Percentiles rank a stretch among this genome's conserved stretches.
Evolutionary conservation across 2,113 vertebrate species (phyloP).

Genomic region (Gallinago undulata): DNA sequence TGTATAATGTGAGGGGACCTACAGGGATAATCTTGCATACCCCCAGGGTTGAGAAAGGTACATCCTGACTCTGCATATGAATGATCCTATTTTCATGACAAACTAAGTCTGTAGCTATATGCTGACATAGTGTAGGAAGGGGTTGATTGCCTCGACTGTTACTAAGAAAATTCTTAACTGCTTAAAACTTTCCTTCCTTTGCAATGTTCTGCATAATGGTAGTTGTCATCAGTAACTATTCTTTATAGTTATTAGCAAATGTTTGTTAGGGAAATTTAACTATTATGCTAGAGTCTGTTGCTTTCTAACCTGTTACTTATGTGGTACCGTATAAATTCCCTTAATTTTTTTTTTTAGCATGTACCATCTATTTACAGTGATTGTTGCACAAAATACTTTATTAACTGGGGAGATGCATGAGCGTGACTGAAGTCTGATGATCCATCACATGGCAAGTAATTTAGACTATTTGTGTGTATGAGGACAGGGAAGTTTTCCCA

Average conservation of each 20-base stretch:
- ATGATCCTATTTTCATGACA: background rate
- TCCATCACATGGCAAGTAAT: background rate
- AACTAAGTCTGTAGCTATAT: background rate
- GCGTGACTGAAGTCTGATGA: background rate
- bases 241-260: background rate
- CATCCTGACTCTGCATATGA: background rate
- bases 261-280: background rate
- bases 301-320: background rate
- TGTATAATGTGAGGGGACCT: background rate
- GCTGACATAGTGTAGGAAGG: background rate
- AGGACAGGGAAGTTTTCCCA: background rate
- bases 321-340: background rate
- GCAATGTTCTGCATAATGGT: background rate
- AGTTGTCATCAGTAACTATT: background rate
- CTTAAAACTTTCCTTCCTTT: background rate
- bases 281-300: background rate
- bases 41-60: background rate
- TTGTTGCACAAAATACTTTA: background rate
- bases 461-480: background rate
- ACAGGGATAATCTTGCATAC: no score
- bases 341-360: no score
- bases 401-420: background rate
- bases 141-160: background rate
- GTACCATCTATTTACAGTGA: background rate
- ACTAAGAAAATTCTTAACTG: background rate